Evolutionary conservation across 1,140 invertebrate genomes (phyloP), one percentile per base, ranked within the genome.

Genomic region (Coelopa frigida): DNA sequence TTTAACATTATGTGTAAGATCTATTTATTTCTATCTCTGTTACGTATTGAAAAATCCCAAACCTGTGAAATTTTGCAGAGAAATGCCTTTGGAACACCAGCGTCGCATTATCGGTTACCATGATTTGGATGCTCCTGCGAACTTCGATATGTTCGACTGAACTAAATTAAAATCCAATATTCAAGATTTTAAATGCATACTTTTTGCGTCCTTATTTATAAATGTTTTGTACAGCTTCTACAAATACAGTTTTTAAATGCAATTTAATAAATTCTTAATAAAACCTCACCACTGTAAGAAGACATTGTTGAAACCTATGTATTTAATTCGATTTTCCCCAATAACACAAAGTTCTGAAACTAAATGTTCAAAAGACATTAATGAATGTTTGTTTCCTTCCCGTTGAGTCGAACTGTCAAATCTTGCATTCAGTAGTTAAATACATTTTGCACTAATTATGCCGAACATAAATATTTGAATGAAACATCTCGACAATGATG

Each of bases 41-140:
- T n/a, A n/a, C n/a, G n/a, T n/a, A n/a, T n/a, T n/a, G n/a, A n/a
- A n/a, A n/a, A n/a, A n/a, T n/a, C n/a, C n/a, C n/a, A n/a, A n/a
- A n/a, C n/a, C n/a, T n/a, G n/a, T n/a, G n/a, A n/a, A n/a, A n/a
- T 68, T 68, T 68, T 68, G 55, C 65, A 68, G 65, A 61, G 65
- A 68, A 61, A 51, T 68, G 54, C 65, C 65, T 52, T 52, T 66
- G 61, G 65, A 68, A 58, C 66, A 69, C 51, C 65, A 68, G 52
- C 65, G 66, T 55, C 66, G 65, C 57, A 55, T 69, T 55, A 58
- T 69, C 54, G 66, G 65, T 61, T 69, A 69, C 57, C 66, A 69
- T 54, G 66, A 69, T 61, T 66, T 69, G 66, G 66, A 69, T 59
- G 66, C 66, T 48, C 65, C 62, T 44, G 53, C 58, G 48, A 68